Evolutionary conservation across 2,113 vertebrate genomes (phyloP).

Genomic region (Nanorana parkeri): DNA sequence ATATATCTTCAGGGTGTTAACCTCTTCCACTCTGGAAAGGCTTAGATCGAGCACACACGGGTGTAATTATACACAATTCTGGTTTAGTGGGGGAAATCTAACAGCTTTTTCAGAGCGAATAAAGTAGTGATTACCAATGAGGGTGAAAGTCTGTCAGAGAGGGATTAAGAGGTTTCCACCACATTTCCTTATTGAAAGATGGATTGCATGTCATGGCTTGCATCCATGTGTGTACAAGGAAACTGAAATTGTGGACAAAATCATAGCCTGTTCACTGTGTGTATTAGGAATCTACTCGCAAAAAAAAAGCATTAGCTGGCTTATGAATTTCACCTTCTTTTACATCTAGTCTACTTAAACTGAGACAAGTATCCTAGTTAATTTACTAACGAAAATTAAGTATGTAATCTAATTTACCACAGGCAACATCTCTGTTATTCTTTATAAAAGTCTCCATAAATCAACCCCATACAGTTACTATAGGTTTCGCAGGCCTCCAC

Average conservation of each 20-base stretch:
- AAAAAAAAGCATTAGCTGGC: too few species aligned
- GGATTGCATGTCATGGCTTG: slow-evolving; percentile 3
- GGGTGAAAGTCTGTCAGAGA: slow-evolving; percentile 19
- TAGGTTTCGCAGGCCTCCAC: too few species aligned
- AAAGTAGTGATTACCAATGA: slow-evolving; percentile 36
- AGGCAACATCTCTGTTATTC: too few species aligned
- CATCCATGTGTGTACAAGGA: not conserved
- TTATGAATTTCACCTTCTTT: too few species aligned
- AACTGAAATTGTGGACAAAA: too few species aligned
- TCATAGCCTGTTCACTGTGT: not conserved
- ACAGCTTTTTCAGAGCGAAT: slow-evolving; percentile 19
- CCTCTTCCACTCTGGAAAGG: slow-evolving; percentile 23
- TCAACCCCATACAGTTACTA: too few species aligned
- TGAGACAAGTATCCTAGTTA: too few species aligned
- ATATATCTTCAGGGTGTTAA: slow-evolving; percentile 52
- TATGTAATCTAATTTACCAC: too few species aligned
- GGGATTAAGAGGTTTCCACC: slow-evolving; percentile 7
- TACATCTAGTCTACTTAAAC: too few species aligned
- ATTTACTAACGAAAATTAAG: too few species aligned
- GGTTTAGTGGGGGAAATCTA: slow-evolving; percentile 16
- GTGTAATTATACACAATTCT: slow-evolving; percentile 1
- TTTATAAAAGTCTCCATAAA: too few species aligned
- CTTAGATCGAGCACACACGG: slow-evolving; percentile 17
- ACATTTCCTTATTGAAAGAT: slow-evolving; percentile 43
- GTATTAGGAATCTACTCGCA: not conserved